Evolutionary conservation across 2,113 vertebrate species (phyloP).

Genomic region (Dicerorhinus sumatrensis): DNA sequence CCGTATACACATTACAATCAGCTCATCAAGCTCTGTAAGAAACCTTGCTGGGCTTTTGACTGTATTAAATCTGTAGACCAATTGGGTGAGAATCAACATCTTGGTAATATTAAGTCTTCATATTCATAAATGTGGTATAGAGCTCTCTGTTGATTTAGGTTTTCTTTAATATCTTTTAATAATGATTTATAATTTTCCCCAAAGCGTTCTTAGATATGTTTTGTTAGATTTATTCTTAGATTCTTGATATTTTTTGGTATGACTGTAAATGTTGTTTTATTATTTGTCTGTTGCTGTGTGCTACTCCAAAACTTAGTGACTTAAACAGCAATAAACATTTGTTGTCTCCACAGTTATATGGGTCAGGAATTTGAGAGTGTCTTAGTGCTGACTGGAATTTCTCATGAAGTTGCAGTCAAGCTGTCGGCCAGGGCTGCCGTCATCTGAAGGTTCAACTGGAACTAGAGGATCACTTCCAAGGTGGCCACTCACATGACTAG

Average conservation of each 20-base stretch:
- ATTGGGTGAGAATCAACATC: background rate
- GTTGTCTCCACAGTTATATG: background rate
- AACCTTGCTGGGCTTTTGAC: background rate
- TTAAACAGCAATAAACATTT: background rate
- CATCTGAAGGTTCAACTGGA: background rate
- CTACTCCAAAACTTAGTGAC: background rate
- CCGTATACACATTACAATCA: background rate
- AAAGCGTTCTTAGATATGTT: background rate
- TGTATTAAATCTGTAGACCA: background rate
- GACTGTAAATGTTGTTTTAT: background rate
- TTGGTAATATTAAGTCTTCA: background rate
- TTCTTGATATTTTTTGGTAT: background rate
- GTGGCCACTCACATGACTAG: background rate
- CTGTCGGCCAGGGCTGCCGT: background rate
- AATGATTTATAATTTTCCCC: background rate
- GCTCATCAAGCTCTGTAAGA: background rate
- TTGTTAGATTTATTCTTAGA: background rate
- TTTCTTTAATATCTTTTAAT: background rate
- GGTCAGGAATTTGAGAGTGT: background rate
- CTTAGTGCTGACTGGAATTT: background rate
- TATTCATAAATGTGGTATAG: background rate
- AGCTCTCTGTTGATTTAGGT: background rate
- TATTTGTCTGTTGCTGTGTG: background rate
- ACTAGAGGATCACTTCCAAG: background rate
- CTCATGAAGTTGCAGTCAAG: background rate